phyloP scores from a whole-genome alignment of 2,888 invertebrate species.

The Synergus laeviventris region DNA sequence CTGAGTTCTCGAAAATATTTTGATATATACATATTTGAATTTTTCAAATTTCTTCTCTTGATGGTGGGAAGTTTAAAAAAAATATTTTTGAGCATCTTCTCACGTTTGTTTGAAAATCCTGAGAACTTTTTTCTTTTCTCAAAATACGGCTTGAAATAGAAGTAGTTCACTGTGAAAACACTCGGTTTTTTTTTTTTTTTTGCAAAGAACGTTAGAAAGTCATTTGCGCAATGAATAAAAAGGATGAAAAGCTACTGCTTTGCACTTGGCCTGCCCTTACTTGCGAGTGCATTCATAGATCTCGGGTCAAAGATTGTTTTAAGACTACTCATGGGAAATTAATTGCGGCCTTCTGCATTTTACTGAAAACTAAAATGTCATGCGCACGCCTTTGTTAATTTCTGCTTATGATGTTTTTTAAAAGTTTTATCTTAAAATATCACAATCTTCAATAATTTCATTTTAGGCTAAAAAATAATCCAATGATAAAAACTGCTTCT shows the following conservation, averaged over 20 bases:
- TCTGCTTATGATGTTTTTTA: too few relatives aligned
- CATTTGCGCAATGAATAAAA: conserved; percentile 38
- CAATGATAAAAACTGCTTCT: too few relatives aligned
- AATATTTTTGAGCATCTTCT: not conserved
- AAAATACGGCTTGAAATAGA: not conserved
- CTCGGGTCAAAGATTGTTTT: conserved; percentile 36
- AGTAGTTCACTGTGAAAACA: conserved; percentile 1
- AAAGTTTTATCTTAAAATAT: too few relatives aligned
- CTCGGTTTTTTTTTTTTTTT: conserved; percentile 1
- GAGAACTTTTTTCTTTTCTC: conserved; percentile 2
- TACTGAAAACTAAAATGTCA: not conserved
- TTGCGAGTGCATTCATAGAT: conserved; percentile 27
- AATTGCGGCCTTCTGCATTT: not conserved
- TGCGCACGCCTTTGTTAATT: too few relatives aligned
- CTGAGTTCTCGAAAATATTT: not conserved
- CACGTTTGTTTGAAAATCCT: not conserved
- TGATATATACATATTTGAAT: not conserved
- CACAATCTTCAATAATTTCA: too few relatives aligned
- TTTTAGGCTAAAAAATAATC: too few relatives aligned
- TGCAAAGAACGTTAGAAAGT: conserved; percentile 27
- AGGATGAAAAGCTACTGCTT: conserved; percentile 29
- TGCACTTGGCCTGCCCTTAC: conserved; percentile 31
- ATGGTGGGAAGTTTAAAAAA: not conserved
- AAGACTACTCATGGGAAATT: conserved; percentile 17
- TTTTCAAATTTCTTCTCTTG: not conserved